phyloP scores from a whole-genome alignment of 2,888 invertebrate species.

The Machimus rusticus region DNA sequence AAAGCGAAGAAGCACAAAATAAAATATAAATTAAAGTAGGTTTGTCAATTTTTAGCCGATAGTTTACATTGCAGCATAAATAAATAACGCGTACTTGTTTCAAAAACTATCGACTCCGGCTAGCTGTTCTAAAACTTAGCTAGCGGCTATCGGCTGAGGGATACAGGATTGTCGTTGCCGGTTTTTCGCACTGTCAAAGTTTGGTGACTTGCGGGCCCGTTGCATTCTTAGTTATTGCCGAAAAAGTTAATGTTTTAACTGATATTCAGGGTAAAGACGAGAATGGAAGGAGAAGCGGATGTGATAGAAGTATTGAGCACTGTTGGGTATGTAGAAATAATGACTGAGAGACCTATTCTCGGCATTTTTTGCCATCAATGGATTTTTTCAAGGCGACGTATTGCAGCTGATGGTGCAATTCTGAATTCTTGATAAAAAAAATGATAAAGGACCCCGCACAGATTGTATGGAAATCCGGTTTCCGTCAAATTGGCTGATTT shows the following conservation, averaged over 20 bases:
- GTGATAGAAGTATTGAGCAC: constrained; percentile 47
- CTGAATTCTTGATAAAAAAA: not conserved
- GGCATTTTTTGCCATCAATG: too few relatives aligned
- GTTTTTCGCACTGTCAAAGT: not conserved
- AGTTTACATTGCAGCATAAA: not conserved
- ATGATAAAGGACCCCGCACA: too few relatives aligned
- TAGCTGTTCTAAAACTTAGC: not conserved
- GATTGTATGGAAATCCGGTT: too few relatives aligned
- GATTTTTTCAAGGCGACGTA: not conserved
- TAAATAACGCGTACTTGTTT: not conserved
- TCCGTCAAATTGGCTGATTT: too few relatives aligned
- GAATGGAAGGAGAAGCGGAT: constrained; percentile 42
- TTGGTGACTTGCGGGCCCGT: not conserved
- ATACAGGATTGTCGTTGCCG: not conserved
- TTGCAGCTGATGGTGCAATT: not conserved
- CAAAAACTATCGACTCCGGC: not conserved
- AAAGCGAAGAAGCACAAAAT: not conserved
- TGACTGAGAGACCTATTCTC: too few relatives aligned
- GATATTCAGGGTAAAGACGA: not conserved
- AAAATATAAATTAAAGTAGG: not conserved
- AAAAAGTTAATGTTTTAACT: not conserved
- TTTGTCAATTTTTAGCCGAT: not conserved
- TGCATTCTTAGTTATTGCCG: not conserved
- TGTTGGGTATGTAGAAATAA: constrained; percentile 43
- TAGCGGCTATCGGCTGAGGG: not conserved